phyloP scores from a whole-genome alignment of 2,797 vertebrate species.

The Okamejei kenojei region DNA sequence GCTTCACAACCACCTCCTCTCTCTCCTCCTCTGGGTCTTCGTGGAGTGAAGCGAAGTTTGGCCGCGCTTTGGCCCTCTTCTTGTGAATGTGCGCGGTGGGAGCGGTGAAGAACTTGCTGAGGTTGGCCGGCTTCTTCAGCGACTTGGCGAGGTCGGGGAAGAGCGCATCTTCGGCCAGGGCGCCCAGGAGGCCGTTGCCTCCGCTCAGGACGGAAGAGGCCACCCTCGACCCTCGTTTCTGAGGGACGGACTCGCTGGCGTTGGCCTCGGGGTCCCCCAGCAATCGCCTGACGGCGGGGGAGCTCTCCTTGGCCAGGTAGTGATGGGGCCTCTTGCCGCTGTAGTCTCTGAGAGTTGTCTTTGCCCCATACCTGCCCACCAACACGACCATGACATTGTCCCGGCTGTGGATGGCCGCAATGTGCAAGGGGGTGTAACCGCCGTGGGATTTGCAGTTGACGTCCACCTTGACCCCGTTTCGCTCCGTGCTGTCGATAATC shows the following conservation, averaged over 20 bases:
- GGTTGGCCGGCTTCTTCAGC: slow-evolving; percentile 59
- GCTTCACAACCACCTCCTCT: slow-evolving; percentile 48
- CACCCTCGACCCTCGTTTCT: slow-evolving; percentile 52
- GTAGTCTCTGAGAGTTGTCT: slow-evolving; percentile 71
- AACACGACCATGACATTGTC: slow-evolving; percentile 63
- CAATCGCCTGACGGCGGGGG: slow-evolving; percentile 57
- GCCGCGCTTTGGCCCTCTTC: slow-evolving; percentile 67
- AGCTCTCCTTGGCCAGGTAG: slow-evolving; percentile 63
- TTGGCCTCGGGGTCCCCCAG: slow-evolving; percentile 59
- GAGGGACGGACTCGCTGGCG: slow-evolving; percentile 41
- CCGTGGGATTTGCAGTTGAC: slow-evolving; percentile 69
- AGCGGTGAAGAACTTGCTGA: slow-evolving; percentile 74
- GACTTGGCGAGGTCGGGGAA: slow-evolving; percentile 67
- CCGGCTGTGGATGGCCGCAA: slow-evolving; percentile 75
- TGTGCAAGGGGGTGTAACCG: slow-evolving; percentile 84
- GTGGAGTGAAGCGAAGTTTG: slow-evolving; percentile 51
- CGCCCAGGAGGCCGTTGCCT: slow-evolving; percentile 63
- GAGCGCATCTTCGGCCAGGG: slow-evolving; percentile 58
- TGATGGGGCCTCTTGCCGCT: slow-evolving; percentile 76
- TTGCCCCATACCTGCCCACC: slow-evolving; percentile 63
- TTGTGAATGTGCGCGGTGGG: slow-evolving; percentile 47
- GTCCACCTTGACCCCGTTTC: slow-evolving; percentile 56
- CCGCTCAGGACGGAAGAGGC: slow-evolving; percentile 61
- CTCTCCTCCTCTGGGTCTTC: slow-evolving; percentile 54
- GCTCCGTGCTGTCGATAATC: slow-evolving; percentile 61